phyloP scores from a whole-genome alignment of 1,140 invertebrate genomes.

The Amyelois transitella region DNA sequence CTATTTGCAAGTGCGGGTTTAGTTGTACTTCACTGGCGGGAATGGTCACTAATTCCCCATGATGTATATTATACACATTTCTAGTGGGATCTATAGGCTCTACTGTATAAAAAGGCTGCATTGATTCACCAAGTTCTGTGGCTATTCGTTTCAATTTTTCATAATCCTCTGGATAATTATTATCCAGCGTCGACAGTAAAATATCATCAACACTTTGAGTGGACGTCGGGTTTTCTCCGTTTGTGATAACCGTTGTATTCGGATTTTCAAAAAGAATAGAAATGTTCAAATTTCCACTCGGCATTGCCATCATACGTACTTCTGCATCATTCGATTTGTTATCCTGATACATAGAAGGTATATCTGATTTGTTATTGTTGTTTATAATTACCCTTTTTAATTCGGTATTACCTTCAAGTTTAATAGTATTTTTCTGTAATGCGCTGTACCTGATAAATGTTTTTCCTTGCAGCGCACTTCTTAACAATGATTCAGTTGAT shows the following conservation, averaged over 20 bases:
- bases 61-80: conserved; percentile 72
- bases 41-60: conserved; percentile 70
- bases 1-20: conserved; percentile 68
- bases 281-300: conserved; percentile 66
- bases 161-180: conserved; percentile 81
- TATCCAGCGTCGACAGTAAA: conserved; percentile 80
- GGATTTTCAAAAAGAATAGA: conserved; percentile 68
- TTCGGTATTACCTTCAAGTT: conserved; percentile 52
- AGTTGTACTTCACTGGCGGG: conserved; percentile 66
- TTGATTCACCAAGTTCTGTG: conserved; percentile 82
- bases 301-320: conserved; percentile 55
- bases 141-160: conserved; percentile 84
- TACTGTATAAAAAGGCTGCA: conserved; percentile 81
- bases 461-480: conserved; percentile 87
- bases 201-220: conserved; percentile 83
- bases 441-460: conserved; percentile 76
- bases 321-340: conserved; percentile 56
- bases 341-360: conserved; percentile 65
- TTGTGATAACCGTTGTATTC: conserved; percentile 51
- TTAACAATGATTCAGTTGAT: conserved; percentile 83
- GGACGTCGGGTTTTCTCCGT: conserved; percentile 76
- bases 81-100: conserved; percentile 73
- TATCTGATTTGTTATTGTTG: conserved; percentile 71
- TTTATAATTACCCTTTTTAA: conserved; percentile 62
- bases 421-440: conserved; percentile 57